Percentiles rank a stretch among this genome's conserved stretches.
Conservation (phyloP, 53 echinoderm and acorn worm species). For the Pentamera pediparva region DNA sequence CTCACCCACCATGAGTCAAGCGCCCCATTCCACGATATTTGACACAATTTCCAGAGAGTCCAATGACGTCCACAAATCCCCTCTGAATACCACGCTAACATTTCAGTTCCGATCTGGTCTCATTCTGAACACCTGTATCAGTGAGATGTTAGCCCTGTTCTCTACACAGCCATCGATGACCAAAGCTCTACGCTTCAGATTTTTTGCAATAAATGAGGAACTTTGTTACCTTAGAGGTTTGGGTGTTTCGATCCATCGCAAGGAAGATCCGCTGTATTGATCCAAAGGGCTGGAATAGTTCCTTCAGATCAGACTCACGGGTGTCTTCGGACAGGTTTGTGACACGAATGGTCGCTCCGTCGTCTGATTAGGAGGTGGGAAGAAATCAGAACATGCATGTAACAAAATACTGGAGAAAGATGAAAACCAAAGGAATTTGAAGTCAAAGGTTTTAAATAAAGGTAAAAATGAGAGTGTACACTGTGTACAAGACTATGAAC, state of each 20-base stretch:
- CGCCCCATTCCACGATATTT: too few relatives aligned
- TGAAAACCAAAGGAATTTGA: not conserved
- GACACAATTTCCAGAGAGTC: too few relatives aligned
- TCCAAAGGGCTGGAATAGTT: constrained; percentile 86
- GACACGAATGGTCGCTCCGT: constrained; percentile 91
- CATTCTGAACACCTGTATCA: too few relatives aligned
- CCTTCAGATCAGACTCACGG: constrained; percentile 75
- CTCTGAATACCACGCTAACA: too few relatives aligned
- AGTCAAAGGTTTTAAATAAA: not conserved
- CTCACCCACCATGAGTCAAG: too few relatives aligned
- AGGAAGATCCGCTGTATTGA: constrained; percentile 90
- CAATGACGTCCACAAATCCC: too few relatives aligned
- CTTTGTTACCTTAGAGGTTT: constrained; percentile 71
- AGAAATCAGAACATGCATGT: not conserved
- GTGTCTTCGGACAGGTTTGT: constrained; percentile 98
- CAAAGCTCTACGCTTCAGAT: too few relatives aligned
- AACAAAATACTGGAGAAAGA: not conserved
- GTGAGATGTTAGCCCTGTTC: too few relatives aligned
- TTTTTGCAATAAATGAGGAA: too few relatives aligned
- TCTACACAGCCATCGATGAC: too few relatives aligned
- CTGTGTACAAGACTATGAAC: too few relatives aligned
- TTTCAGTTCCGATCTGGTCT: too few relatives aligned
- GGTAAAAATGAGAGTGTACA: not conserved
- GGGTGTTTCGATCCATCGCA: constrained; percentile 84
- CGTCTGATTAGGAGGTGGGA: constrained; percentile 55